Evolutionary conservation across 1,140 invertebrate species (phyloP), one percentile per base, ranked within the genome.

Genomic region (Drosophila pachea): DNA sequence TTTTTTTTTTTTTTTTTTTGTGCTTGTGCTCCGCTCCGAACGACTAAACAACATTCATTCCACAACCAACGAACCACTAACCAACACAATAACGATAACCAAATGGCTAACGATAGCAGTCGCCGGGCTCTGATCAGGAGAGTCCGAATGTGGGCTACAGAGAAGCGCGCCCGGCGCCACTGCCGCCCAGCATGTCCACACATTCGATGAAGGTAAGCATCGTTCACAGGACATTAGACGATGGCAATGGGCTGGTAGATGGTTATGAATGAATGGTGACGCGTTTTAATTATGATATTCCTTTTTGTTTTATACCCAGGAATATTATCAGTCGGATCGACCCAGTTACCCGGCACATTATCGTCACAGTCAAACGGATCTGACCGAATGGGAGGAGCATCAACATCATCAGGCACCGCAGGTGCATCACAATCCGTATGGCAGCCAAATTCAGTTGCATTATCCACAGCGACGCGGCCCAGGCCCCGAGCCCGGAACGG

Each of bases 331-430:
- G 74, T 78, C 81, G 47, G 88, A 89, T 61, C 82, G 87, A 2
- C 65, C 73, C 5, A 53, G 83, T 36, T 76, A 87, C 52, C 87
- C 88, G 38, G 63, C 81, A 0, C 88, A 89, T 54, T 89, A 89
- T 60, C 86, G 89, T 4, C 89, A 89, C 61, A 89, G 89, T 63
- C 89, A 89, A 63, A 88, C 76, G 8, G 89, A 89, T 74, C 59
- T 89, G 52, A 89, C 89, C 22, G 89, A 89, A 59, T 89, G 89
- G 89, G 89, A 89, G 64, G 89, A 89, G 62, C 78, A 88, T 60
- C 88, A 89, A 32, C 86, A 22, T 35, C 70, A 79, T 43, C 54
- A 59, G 8, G 36, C 76, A 7, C 70, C 73, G 1, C 78, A 83
- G 36, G 78, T 82, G 9, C 78, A 82, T 36, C 81, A 88, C 45